Evolutionary conservation across 2,888 invertebrate genomes (phyloP), one percentile per base, ranked within the genome.

Genomic region (Polietes domitor): DNA sequence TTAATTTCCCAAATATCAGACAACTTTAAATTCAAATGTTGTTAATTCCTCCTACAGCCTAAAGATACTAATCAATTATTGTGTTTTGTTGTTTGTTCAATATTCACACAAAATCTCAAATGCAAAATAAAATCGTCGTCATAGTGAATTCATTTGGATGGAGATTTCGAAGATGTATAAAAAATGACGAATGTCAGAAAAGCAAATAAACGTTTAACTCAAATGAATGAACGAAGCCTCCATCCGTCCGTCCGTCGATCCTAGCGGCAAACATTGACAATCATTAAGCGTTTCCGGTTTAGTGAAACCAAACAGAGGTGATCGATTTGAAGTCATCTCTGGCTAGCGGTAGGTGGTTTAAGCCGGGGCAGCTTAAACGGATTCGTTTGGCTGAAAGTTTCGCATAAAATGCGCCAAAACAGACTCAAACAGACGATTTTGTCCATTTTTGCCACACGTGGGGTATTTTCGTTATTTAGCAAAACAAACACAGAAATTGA

Each of bases 231-330:
- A n/a, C n/a, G 7, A 50, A 50, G 50, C 19, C 50, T 50, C n/a
- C 5, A 43, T 15, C 47, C 24, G n/a, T 12, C 5, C 19, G 17
- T 47, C 6, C 10, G 4, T 10, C 24, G 4, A 15, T 58, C 17
- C 15, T n/a, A 19, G 12, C 37, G 15, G 24, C 17, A 15, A 73
- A 72, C 41, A 58, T 63, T 74, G 63, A 63, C 63, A 63, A 75
- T 50, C 75, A 63, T 63, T 63, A 50, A 75, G 28, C 43, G 43
- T 71, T 71, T 71, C 71, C 71, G 71, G 71, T 50, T 71, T n/a
- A 26, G 12, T 65, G 19, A 65, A 19, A 15, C 6, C 15, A 53
- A 17, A 53, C 15, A 53, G 21, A 61, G 41, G 41, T 63, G 17
- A n/a, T 61, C 15, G 28, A 32, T 32, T 63, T 9, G 21, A 28